Conservation (phyloP, 2,113 vertebrate species). For the Lethenteron camtschaticum region DNA sequence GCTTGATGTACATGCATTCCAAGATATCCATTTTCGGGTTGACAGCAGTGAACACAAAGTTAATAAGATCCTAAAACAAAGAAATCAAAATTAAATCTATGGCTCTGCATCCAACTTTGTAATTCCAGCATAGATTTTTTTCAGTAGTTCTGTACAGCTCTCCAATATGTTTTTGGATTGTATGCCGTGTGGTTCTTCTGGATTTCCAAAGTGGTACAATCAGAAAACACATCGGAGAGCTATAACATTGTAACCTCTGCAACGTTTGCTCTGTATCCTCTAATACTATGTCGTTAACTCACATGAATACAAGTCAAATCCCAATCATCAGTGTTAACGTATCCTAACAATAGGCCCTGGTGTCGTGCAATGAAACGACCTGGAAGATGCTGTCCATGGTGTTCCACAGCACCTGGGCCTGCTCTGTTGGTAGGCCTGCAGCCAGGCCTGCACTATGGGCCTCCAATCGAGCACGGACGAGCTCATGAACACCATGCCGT, state of each 20-base stretch:
- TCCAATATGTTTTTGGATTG: no score
- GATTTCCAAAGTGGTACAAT: no score
- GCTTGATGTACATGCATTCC: slow-evolving; percentile 53
- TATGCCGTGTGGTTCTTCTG: no score
- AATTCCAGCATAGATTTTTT: no score
- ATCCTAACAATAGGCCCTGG: neutral
- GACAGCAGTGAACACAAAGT: slow-evolving; percentile 36
- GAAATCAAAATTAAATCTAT: slow-evolving; percentile 2
- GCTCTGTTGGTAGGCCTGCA: slow-evolving; percentile 22
- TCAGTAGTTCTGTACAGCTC: no score
- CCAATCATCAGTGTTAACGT: neutral
- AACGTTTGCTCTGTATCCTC: no score
- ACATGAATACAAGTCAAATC: neutral
- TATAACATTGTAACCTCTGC: no score
- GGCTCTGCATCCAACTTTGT: no score
- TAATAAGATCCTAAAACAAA: slow-evolving; percentile 28
- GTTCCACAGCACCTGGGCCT: slow-evolving; percentile 23
- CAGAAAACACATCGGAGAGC: no score
- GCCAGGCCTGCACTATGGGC: slow-evolving; percentile 29
- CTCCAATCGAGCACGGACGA: slow-evolving; percentile 32
- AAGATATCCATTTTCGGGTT: slow-evolving; percentile 42
- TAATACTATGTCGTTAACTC: no score
- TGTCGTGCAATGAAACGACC: slow-evolving; percentile 16
- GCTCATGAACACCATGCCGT: slow-evolving; percentile 44
- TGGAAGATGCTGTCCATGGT: slow-evolving; percentile 37